phyloP scores from a whole-genome alignment of 2,888 invertebrate species.

The Hemistola chrysoprasaria region DNA sequence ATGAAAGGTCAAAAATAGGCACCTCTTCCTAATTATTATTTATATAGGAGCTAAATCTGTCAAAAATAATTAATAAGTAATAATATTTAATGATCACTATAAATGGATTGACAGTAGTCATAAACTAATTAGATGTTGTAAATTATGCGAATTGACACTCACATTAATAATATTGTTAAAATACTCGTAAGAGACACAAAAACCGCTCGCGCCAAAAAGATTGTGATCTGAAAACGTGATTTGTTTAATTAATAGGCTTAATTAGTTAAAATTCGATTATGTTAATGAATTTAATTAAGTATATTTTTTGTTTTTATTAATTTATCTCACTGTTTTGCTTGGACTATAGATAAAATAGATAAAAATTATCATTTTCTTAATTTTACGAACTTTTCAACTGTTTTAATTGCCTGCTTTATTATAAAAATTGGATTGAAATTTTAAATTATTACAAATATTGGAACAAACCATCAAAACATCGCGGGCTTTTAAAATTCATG shows the following conservation, averaged over 20 bases:
- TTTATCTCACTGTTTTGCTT: not conserved
- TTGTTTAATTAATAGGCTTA: slow-evolving; percentile 17
- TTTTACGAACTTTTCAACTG: too few species aligned
- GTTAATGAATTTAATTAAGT: slow-evolving; percentile 10
- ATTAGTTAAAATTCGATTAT: slow-evolving; percentile 21
- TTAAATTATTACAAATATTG: too few species aligned
- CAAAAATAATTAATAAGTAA: slow-evolving; percentile 6
- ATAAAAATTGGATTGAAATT: too few species aligned
- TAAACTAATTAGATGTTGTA: slow-evolving; percentile 19
- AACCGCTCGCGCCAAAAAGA: slow-evolving; percentile 4
- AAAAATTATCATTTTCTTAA: too few species aligned
- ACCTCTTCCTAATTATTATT: too few species aligned
- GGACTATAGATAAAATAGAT: too few species aligned
- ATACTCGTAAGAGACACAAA: slow-evolving; percentile 12
- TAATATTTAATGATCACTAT: slow-evolving; percentile 7
- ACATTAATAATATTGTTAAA: slow-evolving; percentile 19
- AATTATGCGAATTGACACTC: slow-evolving; percentile 20
- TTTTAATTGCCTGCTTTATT: too few species aligned
- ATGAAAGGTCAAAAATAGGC: too few species aligned
- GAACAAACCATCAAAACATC: too few species aligned
- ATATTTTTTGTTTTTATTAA: slow-evolving; percentile 1
- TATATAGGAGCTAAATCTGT: not conserved
- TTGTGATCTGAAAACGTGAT: slow-evolving; percentile 3
- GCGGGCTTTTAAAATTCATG: too few species aligned
- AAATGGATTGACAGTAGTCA: slow-evolving; percentile 2